phyloP scores from a whole-genome alignment of 2,797 vertebrate genomes.

The Lateolabrax maculatus region DNA sequence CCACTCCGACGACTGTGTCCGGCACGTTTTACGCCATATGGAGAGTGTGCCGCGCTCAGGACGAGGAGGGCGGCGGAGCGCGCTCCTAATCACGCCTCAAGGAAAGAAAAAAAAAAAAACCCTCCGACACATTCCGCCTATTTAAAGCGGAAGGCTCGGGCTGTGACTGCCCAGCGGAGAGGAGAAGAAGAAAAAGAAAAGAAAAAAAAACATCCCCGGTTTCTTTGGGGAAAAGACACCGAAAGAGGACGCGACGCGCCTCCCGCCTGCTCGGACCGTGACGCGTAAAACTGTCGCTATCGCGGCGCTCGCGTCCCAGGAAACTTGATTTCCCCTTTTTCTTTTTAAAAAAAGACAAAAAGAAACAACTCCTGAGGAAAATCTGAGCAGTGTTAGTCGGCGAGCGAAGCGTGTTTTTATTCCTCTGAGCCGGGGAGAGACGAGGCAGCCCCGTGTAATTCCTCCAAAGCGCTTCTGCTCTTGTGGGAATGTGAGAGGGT shows the following conservation, averaged over 20 bases:
- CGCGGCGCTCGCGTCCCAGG: conserved; percentile 9
- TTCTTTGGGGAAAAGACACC: background rate
- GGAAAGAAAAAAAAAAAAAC: too few species aligned
- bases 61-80: conserved; percentile 30
- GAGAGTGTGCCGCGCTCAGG: conserved; percentile 44
- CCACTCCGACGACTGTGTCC: too few species aligned
- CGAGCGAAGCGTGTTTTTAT: conserved; percentile 22
- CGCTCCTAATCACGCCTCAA: conserved; percentile 34
- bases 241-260: conserved; percentile 16
- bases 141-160: conserved; percentile 27
- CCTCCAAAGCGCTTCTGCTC: conserved; percentile 54
- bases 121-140: conserved; percentile 10
- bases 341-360: background rate
- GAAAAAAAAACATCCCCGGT: conserved; percentile 2
- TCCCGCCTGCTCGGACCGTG: background rate
- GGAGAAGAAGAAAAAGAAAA: too few species aligned
- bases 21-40: conserved; percentile 48
- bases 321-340: conserved; percentile 56
- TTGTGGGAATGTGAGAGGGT: conserved; percentile 66
- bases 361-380: background rate
- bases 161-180: background rate
- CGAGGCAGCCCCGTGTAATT: conserved; percentile 53
- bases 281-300: conserved; percentile 63
- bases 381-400: background rate
- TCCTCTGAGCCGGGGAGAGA: conserved; percentile 44